Percentiles rank a stretch among this genome's conserved stretches.
phyloP scores from a whole-genome alignment of 2,113 vertebrate species.

The Solea solea region DNA sequence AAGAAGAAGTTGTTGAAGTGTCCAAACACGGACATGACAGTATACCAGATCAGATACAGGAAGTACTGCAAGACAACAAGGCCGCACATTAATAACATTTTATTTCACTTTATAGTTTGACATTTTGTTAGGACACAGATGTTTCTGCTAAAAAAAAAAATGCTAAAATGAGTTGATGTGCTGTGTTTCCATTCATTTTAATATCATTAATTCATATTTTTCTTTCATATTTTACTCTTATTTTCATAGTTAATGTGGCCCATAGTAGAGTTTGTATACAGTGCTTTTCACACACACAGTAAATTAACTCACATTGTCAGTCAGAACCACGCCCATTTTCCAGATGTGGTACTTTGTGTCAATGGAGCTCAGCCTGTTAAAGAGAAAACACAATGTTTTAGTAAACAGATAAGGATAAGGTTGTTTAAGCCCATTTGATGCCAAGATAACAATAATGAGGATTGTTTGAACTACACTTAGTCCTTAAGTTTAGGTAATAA shows the following conservation, averaged over 20 bases:
- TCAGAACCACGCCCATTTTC: conserved; percentile 97
- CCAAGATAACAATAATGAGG: too few relatives aligned
- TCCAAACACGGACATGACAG: conserved; percentile 94
- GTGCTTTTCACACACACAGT: not conserved
- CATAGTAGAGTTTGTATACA: not conserved
- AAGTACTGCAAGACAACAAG: conserved; percentile 82
- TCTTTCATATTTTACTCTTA: not conserved
- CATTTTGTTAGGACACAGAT: too few relatives aligned
- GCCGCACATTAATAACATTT: too few relatives aligned
- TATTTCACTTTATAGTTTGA: too few relatives aligned
- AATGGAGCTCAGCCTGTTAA: conserved; percentile 91
- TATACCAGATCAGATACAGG: conserved; percentile 97
- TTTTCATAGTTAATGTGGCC: not conserved
- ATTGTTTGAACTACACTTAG: too few relatives aligned
- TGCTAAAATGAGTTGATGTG: too few relatives aligned
- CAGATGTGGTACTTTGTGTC: conserved; percentile 97
- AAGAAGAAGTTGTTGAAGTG: conserved; percentile 99
- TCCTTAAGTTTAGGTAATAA: too few relatives aligned
- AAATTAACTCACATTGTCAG: conserved; percentile 90
- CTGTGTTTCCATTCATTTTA: too few relatives aligned
- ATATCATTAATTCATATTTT: too few relatives aligned
- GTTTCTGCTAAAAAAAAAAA: not conserved
- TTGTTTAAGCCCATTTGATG: too few relatives aligned
- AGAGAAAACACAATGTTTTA: conserved; percentile 23
- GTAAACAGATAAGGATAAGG: too few relatives aligned